These are phyloP conservation scores for Chunga burmeisteri DNA, from an alignment of 2,113 vertebrate genomes.

Conservation along the genomic window DNA sequence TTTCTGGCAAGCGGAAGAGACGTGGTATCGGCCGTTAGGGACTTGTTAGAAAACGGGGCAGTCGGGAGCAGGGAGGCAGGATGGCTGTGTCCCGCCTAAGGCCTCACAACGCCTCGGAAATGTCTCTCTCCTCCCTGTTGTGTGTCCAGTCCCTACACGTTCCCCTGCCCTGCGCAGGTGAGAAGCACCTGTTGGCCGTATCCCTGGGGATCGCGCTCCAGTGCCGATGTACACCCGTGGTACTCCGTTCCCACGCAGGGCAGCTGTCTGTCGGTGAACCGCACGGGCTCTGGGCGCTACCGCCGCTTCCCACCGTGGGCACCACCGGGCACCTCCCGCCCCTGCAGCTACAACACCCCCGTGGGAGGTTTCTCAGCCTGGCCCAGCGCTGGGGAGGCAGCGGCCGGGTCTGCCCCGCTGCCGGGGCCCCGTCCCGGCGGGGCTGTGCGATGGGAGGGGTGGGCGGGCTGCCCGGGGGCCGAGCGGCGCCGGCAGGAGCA, in stretches of 20 bases:
- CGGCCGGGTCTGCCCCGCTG: background rate
- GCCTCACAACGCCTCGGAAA: background rate
- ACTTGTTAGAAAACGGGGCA: background rate
- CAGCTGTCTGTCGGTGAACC: background rate
- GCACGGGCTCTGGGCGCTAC: background rate
- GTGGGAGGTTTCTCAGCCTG: background rate
- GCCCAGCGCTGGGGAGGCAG: background rate
- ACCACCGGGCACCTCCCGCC: background rate
- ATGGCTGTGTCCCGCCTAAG: fast-evolving
- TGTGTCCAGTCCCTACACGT: background rate
- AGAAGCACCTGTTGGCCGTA: no score
- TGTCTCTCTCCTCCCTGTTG: fast-evolving
- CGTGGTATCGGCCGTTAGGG: fast-evolving
- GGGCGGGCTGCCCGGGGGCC: background rate
- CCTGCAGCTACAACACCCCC: background rate
- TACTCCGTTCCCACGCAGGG: background rate
- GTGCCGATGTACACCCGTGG: fast-evolving
- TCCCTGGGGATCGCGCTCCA: fast-evolving
- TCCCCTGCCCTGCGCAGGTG: fast-evolving
- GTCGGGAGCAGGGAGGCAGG: fast-evolving
- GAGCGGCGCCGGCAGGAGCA: background rate
- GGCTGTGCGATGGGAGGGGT: background rate
- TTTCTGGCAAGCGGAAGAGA: background rate
- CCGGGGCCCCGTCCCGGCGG: background rate
- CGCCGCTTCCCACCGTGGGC: background rate